Base-by-base conservation (phyloP, 2,797 vertebrate genomes). In the Cynodonichthys magdalenae region DNA sequence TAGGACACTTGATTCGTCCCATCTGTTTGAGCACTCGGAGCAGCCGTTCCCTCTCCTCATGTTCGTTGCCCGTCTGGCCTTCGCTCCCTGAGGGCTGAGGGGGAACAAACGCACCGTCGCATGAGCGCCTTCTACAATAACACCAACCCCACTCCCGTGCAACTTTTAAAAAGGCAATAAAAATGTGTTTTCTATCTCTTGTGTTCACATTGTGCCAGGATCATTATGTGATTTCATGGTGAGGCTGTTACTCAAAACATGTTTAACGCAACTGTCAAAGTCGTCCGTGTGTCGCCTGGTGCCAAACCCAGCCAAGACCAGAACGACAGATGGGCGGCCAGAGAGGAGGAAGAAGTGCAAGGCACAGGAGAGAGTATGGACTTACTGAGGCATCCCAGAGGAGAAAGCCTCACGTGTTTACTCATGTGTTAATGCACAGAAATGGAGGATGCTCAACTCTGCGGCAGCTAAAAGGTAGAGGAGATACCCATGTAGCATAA, bases 11-110 rank as follows among this genome's bases (percentile, higher is more conserved):
- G 83, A 98, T 95, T 90, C 95, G 93, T 79, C 97, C 96, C 95
- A 97, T 98, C 93, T 98, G 97, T 92, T 99, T 98, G 77, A 98
- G 94, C 74, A 97, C 93, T 81, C 94, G 93, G 64, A 95, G 95
- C 77, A 98, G 94, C 73, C 95, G 94, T 76, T 97, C 97, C 72
- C 96, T 92, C 81, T 97, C 95, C 77, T 95, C 93, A 74, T 96
- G 95, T 82, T 95, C 94, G n/a, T 94, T 92, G 76, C 92, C 88
- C 70, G 93, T 93, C 68, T 92, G 54, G 74, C 91, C 91, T 86
- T 96, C 94, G 45, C 93, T 93, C 79, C 90, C 89, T 29, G 90
- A 91, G 80, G 92, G 86, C 93, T 94, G 77, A 65, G 63, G 69
- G 72, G 76, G 47, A 82, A 81, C 78, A 85, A 89, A 88, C 67